Evolutionary conservation across 2,888 invertebrate species (phyloP), one percentile per base, ranked within the genome.

Genomic region (Parasteatoda lunata): DNA sequence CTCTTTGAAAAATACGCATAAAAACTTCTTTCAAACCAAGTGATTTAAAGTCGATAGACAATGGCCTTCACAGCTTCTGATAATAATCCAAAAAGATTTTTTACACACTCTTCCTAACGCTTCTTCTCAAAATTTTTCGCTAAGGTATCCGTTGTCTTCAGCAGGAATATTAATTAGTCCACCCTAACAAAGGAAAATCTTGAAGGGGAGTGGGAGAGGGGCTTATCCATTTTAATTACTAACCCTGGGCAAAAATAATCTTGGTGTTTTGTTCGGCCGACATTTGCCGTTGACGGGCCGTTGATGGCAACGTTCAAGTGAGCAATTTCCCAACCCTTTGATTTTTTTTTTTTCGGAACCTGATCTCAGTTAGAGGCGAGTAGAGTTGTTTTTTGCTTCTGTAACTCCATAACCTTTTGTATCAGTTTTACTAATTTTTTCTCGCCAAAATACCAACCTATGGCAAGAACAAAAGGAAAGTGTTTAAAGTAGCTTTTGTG

Each of bases 211-310:
- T 59, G 77, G 77, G 65, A 77, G 79, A 54, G 80, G 72, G 59
- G 81, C 81, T 81, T 81, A 86, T 86, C 81, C 81, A 86, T 86
- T 86, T 86, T 86, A 86, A 86, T 86, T 86, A 86, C 81, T 77
- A 82, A 82, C 86, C 86, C 77, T 77, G 15, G 86, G 86, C 86
- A 81, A 86, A 86, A 86, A 85, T 82, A 86, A 81, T 81, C 81
- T 86, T 69, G 70, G 70, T 76, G 77, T 86, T 86, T 86, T 86
- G 86, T 86, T 81, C 81, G 45, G 59, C 68, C 81, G 81, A 81
- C 86, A 86, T 81, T 81, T 81, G 86, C 81, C 51, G 81, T 66
- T 86, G 86, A 86, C 81, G 81, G 48, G 79, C 78, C 64, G 73
- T 49, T 79, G 84, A 84, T 76, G 85, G 75, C 85, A 72, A 49